A percentile compares a stretch with the other conserved stretches of the same genome.
phyloP scores from a whole-genome alignment of 2,888 invertebrate genomes.

The Polymixis flavicincta region DNA sequence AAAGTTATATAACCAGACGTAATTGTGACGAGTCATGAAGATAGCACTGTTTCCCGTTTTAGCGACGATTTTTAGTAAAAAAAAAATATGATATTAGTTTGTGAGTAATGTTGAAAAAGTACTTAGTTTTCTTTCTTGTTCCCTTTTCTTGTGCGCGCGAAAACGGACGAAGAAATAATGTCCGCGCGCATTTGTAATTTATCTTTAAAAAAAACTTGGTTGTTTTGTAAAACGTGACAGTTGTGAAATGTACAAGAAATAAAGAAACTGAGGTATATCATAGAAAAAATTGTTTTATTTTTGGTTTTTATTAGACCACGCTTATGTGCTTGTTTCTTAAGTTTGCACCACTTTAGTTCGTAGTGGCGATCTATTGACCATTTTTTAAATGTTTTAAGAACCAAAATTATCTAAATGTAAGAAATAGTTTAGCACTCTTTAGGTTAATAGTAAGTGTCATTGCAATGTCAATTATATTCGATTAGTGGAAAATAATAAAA shows the following conservation, averaged over 20 bases:
- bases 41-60: conserved; percentile 78
- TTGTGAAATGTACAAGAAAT: conserved; percentile 89
- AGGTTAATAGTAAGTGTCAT: conserved; percentile 90
- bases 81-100: conserved; percentile 78
- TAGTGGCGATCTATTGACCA: conserved; percentile 74
- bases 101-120: conserved; percentile 69
- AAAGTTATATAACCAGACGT: conserved; percentile 54
- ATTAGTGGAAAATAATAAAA: conserved; percentile 85
- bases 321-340: conserved; percentile 86
- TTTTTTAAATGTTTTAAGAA: conserved; percentile 78
- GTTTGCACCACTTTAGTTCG: conserved; percentile 78
- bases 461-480: conserved; percentile 90
- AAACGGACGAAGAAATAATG: conserved; percentile 35
- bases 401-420: conserved; percentile 85
- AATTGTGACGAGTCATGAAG: conserved; percentile 73
- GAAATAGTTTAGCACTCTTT: conserved; percentile 88
- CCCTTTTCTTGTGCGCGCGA: conserved; percentile 55
- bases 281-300: conserved; percentile 86
- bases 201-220: conserved; percentile 71
- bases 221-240: conserved; percentile 82
- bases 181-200: conserved; percentile 52
- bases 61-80: conserved; percentile 75
- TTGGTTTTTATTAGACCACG: conserved; percentile 75
- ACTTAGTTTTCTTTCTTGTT: conserved; percentile 68
- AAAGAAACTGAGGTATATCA: conserved; percentile 85